Evolutionary conservation across 2,888 invertebrate genomes (phyloP), one percentile per base, ranked within the genome.

Genomic region (Alviniconcha strummeri): DNA sequence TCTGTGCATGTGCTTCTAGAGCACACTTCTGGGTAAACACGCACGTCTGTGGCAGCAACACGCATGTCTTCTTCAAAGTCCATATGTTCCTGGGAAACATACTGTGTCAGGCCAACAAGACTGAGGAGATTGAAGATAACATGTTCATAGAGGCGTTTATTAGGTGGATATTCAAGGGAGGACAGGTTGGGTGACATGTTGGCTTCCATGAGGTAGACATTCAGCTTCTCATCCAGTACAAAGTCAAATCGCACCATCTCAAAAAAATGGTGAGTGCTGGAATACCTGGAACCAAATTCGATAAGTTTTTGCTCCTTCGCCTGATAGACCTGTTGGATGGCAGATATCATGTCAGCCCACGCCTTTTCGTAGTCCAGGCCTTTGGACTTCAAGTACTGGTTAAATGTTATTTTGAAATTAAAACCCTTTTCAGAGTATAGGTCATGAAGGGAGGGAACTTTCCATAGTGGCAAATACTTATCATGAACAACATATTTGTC

Each of bases 131-230:
- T 97, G 93, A 96, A 98, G 15, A 99, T 91, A 0, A 99, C 97
- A 94, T 99, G 98, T 91, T 98, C 97, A 91, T 99, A 99, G 0
- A 99, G 94, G 57, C 97, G 93, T 72, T 91, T 91, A 94, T 99
- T 99, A 0, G 96, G 96, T n/a, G 96, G 96, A 93, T 96, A 99
- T 94, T 99, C 98, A 0, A 96, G 96, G 0, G 98, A 98, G 0
- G 98, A 98, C 84, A 99, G 95, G 95, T 99, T 99, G 0, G 99
- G 99, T 17, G 98, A 98, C 99, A 99, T 99, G 92, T 99, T 99
- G 0, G 98, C 98, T 95, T 99, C 99, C 95, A 99, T 96, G 8
- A 98, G 94, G 91, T 96, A 97, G 0, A 98, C 97, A 80, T 96
- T 96, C 0, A 99, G 93, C 82, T 97, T 94, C 88, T 97, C 96